Percentiles rank a stretch among this genome's conserved stretches.
These are phyloP conservation scores for Ips typographus DNA, from an alignment of 1,140 invertebrate genomes.

Conservation along the genomic window DNA sequence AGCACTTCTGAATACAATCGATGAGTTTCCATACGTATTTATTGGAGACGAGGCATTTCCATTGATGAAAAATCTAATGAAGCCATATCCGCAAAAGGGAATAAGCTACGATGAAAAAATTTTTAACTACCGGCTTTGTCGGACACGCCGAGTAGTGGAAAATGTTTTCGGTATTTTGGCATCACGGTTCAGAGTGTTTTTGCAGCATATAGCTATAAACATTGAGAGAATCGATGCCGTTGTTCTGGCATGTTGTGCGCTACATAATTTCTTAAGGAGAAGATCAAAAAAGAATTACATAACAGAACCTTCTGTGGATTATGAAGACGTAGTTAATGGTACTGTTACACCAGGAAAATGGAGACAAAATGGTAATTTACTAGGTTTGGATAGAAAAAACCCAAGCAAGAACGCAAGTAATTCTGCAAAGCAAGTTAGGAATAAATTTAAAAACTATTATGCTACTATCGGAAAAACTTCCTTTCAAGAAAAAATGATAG, in stretches of 20 bases:
- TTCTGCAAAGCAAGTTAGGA: conserved; percentile 4
- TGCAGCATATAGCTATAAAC: conserved; percentile 32
- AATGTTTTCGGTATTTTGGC: conserved; percentile 53
- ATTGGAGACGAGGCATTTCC: conserved; percentile 55
- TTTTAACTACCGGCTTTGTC: no score
- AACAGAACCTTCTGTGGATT: conserved; percentile 17
- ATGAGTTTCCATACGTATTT: conserved; percentile 21
- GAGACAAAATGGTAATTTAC: conserved; percentile 16
- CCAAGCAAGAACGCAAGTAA: neutral
- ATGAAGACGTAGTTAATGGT: conserved; percentile 19
- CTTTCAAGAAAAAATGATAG: conserved; percentile 24
- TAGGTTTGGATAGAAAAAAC: conserved; percentile 13
- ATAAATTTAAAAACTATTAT: conserved; percentile 28
- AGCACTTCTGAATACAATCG: neutral
- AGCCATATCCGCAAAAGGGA: conserved; percentile 21
- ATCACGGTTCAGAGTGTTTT: conserved; percentile 48
- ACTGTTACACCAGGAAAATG: conserved; percentile 20
- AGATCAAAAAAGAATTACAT: conserved; percentile 21
- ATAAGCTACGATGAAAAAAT: no score
- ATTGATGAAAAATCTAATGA: conserved; percentile 51
- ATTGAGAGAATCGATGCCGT: conserved; percentile 20
- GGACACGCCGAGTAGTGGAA: no score
- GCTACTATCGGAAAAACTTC: conserved; percentile 12
- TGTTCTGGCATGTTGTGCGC: conserved; percentile 25
- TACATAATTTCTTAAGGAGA: conserved; percentile 35